A percentile compares a stretch with the other conserved stretches of the same genome.
Conservation (phyloP, 2,888 invertebrate genomes). For the Arctia plantaginis region DNA sequence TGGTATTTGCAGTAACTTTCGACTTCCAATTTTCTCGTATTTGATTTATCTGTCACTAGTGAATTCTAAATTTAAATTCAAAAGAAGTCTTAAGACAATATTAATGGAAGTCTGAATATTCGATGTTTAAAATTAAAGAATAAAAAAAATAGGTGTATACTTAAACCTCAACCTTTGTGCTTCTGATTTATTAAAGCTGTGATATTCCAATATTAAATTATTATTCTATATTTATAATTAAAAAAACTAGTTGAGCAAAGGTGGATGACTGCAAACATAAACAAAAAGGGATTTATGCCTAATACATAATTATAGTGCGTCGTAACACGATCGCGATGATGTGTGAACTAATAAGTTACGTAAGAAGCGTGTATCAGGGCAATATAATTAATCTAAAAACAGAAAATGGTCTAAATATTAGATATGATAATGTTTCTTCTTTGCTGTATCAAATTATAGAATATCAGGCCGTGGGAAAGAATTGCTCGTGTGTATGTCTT, state of each 20-base stretch:
- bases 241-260: background rate
- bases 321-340: constrained; percentile 9
- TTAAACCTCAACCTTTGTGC: background rate
- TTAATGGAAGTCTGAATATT: background rate
- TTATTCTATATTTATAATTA: background rate
- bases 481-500: background rate
- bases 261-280: background rate
- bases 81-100: background rate
- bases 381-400: constrained; percentile 21
- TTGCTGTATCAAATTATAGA: background rate
- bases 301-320: constrained; percentile 9
- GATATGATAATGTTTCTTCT: background rate
- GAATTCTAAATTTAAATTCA: background rate
- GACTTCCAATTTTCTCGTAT: constrained; percentile 1
- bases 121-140: background rate
- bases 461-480: background rate
- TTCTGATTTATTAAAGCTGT: background rate
- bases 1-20: constrained; percentile 15
- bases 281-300: constrained; percentile 1
- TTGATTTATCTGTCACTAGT: background rate
- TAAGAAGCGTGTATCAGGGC: constrained; percentile 25
- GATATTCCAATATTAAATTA: background rate
- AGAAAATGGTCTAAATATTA: background rate
- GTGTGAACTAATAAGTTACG: constrained; percentile 27
- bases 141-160: background rate